Evolutionary conservation across 2,113 vertebrate genomes (phyloP).

Genomic region (Cavia porcellus): DNA sequence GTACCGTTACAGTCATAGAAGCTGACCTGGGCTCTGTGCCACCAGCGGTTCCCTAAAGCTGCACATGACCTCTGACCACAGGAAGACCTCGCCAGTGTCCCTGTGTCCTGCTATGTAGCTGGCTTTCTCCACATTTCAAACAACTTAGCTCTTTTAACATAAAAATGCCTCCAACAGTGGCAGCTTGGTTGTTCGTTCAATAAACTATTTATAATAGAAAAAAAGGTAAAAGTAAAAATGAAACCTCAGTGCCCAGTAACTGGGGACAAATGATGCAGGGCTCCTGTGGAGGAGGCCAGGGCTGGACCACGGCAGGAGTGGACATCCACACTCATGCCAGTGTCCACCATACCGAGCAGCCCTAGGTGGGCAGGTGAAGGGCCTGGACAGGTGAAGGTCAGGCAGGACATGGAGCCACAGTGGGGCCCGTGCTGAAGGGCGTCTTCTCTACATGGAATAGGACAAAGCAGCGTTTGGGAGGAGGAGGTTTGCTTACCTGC

Average conservation of each 20-base stretch:
- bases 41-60: not conserved
- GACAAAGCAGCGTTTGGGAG: not conserved
- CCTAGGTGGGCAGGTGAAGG: not conserved
- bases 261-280: slow-evolving; percentile 11
- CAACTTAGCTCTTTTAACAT: slow-evolving; percentile 53
- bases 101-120: not conserved
- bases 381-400: no score
- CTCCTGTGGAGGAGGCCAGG: not conserved
- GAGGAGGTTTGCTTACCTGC: not conserved
- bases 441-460: not conserved
- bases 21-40: not conserved
- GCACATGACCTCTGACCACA: not conserved
- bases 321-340: no score
- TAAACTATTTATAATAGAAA: slow-evolving; percentile 59
- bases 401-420: not conserved
- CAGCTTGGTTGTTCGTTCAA: slow-evolving; percentile 48
- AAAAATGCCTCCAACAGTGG: slow-evolving; percentile 16
- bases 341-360: not conserved
- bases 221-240: slow-evolving; percentile 60
- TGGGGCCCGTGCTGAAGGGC: not conserved
- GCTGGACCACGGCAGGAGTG: not conserved
- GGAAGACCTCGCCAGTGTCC: not conserved
- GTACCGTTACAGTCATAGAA: not conserved
- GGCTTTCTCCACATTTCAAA: slow-evolving; percentile 43
- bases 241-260: not conserved